Base-by-base conservation (phyloP, 2,888 invertebrate species). In the Brachylomia viminalis region DNA sequence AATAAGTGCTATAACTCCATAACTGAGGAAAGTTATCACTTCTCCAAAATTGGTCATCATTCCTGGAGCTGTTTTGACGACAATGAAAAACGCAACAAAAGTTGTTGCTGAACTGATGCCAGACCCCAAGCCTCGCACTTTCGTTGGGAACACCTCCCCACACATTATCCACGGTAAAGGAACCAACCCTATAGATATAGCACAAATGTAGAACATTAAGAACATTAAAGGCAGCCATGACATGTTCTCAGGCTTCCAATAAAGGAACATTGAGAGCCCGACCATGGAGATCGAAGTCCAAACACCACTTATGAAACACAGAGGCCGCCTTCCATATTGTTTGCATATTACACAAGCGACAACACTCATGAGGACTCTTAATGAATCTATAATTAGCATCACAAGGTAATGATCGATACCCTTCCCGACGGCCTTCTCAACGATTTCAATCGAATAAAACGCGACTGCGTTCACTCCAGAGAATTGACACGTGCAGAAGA, bases 151-250 rank as follows among this genome's bases (percentile, higher is more conserved):
- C 0, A 98, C 95, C 92, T 98, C 98, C 0, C 98, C 98, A 84
- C 98, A 97, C 97, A 98, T 97, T 49, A 98, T 97, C 97, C 98
- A 98, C 0, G 98, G 98, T 69, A 98, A 89, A 0, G 98, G 98
- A 20, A 97, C 96, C 30, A 97, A 90, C 0, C 98, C 98, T 71
- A 97, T 94, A 1, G 97, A 96, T 67, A 97, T 96, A 69, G 97
- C 97, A 62, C 97, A 95, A 20, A 97, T 97, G 87, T 97, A 97
- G 2, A 94, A 89, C 91, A 97, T 90, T 70, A 97, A 89, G 90
- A 97, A 95, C 83, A 96, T 90, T 85, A 97, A 87, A 0, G 97
- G 95, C 10, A 97, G 78, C 97, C 97, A 97, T 2, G 97, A 94
- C 91, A 95, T 93, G 72, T 95, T 93, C 11, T 92, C 92, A 8